Percentiles rank a stretch among this genome's conserved stretches.
Evolutionary conservation across 2,797 vertebrate species (phyloP).

Genomic region (Hydrocynus forskahlii): DNA sequence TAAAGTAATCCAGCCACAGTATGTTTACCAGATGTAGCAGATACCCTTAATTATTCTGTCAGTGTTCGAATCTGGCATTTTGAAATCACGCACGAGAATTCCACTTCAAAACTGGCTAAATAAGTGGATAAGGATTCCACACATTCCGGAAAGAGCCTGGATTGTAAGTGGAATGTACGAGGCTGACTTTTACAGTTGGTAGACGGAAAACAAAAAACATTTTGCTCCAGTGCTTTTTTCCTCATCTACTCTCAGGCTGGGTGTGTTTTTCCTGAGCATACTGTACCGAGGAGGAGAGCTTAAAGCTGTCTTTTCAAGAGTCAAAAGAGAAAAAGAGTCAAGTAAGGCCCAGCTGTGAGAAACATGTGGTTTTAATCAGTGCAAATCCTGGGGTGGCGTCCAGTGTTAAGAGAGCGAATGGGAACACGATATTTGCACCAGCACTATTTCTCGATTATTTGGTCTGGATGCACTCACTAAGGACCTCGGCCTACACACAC

Average conservation of each 20-base stretch:
- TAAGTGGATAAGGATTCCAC: slow-evolving; percentile 69
- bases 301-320: slow-evolving; percentile 53
- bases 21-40: slow-evolving; percentile 25
- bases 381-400: slow-evolving; percentile 51
- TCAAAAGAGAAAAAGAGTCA: slow-evolving; percentile 51
- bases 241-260: slow-evolving; percentile 18
- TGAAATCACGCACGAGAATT: slow-evolving; percentile 36
- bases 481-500: background rate
- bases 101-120: slow-evolving; percentile 11
- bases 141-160: slow-evolving; percentile 69
- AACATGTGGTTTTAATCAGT: slow-evolving; percentile 74
- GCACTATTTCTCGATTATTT: slow-evolving; percentile 63
- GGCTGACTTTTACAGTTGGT: slow-evolving; percentile 47
- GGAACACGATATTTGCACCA: slow-evolving; percentile 55
- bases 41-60: slow-evolving; percentile 16
- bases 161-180: slow-evolving; percentile 68
- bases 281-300: slow-evolving; percentile 24
- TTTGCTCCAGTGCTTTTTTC: slow-evolving; percentile 39
- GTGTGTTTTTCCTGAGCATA: slow-evolving; percentile 39
- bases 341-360: slow-evolving; percentile 54
- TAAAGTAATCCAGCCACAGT: background rate
- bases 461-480: background rate
- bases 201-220: slow-evolving; percentile 65
- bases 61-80: slow-evolving; percentile 17
- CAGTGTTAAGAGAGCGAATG: slow-evolving; percentile 60